Conservation (phyloP, 2,888 invertebrate species). For the Eurytoma adleriae region DNA sequence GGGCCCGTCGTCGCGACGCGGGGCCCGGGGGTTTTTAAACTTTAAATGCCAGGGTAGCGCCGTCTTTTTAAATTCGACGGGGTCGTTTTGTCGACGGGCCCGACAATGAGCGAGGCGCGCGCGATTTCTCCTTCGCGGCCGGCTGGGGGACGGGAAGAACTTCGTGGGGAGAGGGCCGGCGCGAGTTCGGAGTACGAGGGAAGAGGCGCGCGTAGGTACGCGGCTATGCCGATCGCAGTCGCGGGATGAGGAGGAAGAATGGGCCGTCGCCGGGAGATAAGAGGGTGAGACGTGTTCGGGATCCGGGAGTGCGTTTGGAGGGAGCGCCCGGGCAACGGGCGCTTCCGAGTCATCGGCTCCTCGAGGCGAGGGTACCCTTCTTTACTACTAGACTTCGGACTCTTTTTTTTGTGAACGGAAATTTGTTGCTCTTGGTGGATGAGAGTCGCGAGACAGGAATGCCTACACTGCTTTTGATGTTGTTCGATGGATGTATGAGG, state of each 20-base stretch:
- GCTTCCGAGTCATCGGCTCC: constrained; percentile 39
- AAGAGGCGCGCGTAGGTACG: no score
- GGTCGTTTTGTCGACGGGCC: constrained; percentile 10
- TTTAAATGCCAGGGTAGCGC: constrained; percentile 65
- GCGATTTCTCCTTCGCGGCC: background rate
- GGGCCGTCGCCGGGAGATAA: constrained; percentile 22
- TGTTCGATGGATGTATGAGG: no score
- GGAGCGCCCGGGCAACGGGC: constrained; percentile 23
- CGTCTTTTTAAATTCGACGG: constrained; percentile 55
- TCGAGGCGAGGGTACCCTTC: background rate
- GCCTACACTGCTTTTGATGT: no score
- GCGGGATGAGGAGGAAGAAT: constrained; percentile 27
- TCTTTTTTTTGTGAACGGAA: background rate
- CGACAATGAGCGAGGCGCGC: constrained; percentile 14
- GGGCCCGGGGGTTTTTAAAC: constrained; percentile 64
- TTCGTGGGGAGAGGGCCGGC: no score
- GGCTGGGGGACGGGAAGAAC: no score
- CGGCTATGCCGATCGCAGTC: background rate
- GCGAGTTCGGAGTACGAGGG: no score
- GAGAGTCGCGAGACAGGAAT: background rate
- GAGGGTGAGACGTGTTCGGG: constrained; percentile 36
- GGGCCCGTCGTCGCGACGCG: background rate
- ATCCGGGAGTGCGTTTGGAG: constrained; percentile 14
- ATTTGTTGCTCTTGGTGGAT: constrained; percentile 13
- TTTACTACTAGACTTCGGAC: background rate